phyloP scores from a whole-genome alignment of 2,888 invertebrate species.

The Ectemnius cavifrons region DNA sequence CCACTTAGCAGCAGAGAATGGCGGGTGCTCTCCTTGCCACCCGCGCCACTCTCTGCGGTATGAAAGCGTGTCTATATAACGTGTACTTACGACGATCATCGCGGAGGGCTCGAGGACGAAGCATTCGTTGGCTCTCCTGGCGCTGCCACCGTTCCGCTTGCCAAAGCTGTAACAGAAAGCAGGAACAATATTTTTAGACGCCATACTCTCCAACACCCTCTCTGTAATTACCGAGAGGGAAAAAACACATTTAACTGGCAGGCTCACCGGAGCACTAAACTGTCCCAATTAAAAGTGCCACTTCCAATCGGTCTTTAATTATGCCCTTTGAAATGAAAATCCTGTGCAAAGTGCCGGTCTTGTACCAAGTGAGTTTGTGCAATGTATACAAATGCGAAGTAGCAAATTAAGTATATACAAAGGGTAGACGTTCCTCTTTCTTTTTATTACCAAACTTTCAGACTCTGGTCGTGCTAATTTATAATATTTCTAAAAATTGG shows the following conservation, averaged over 20 bases:
- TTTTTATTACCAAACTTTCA: no score
- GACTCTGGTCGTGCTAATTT: no score
- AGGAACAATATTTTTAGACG: constrained; percentile 2
- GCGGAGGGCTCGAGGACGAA: constrained; percentile 91
- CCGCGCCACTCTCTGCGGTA: constrained; percentile 1
- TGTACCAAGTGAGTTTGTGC: no score
- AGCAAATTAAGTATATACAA: no score
- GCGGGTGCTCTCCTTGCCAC: constrained; percentile 5
- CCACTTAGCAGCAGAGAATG: constrained; percentile 8
- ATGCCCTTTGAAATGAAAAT: no score
- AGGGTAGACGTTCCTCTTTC: no score
- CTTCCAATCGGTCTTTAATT: neutral
- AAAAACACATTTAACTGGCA: neutral
- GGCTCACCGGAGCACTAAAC: neutral
- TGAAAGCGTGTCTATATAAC: constrained; percentile 1
- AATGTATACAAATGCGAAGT: no score
- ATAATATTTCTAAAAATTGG: no score
- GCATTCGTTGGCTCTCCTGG: constrained; percentile 89
- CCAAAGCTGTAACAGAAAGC: constrained; percentile 85
- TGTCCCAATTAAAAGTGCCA: constrained; percentile 2
- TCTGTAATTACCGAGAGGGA: neutral
- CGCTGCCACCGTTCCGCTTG: constrained; percentile 87
- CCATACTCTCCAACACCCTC: neutral
- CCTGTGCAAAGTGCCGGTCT: no score
- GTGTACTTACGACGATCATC: constrained; percentile 89